These are phyloP conservation scores for Eucriotettix oculatus DNA, from an alignment of 2,888 invertebrate genomes.

Conservation along the genomic window DNA sequence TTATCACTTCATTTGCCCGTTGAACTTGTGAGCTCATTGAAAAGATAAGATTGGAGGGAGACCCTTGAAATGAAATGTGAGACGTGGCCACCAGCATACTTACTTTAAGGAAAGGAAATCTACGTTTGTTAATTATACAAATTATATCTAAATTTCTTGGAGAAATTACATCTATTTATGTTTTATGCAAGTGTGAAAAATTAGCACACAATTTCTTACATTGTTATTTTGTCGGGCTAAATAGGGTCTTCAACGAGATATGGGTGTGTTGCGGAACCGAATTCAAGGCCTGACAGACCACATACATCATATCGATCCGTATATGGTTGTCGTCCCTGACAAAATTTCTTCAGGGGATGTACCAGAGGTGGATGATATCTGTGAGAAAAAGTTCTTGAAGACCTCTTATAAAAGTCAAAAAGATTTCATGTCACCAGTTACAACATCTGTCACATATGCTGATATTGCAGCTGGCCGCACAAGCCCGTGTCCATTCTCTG, in stretches of 20 bases:
- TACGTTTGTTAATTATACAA: no score
- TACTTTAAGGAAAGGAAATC: not conserved
- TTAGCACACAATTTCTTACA: not conserved
- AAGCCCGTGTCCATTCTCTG: constrained; percentile 6
- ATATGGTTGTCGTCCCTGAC: constrained; percentile 25
- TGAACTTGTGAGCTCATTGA: no score
- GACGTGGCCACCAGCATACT: constrained; percentile 15
- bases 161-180: no score
- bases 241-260: constrained; percentile 44
- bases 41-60: not conserved
- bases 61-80: constrained; percentile 13
- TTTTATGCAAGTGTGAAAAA: not conserved
- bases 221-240: constrained; percentile 11
- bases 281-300: constrained; percentile 53
- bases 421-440: constrained; percentile 1
- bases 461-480: constrained; percentile 50
- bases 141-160: no score
- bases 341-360: constrained; percentile 1
- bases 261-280: constrained; percentile 49
- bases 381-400: constrained; percentile 6
- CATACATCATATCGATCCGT: constrained; percentile 61
- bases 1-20: no score
- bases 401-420: constrained; percentile 28
- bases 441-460: constrained; percentile 33
- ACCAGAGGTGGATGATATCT: constrained; percentile 2